Base-by-base conservation (phyloP, 2,797 vertebrate genomes). In the Todus mexicanus region DNA sequence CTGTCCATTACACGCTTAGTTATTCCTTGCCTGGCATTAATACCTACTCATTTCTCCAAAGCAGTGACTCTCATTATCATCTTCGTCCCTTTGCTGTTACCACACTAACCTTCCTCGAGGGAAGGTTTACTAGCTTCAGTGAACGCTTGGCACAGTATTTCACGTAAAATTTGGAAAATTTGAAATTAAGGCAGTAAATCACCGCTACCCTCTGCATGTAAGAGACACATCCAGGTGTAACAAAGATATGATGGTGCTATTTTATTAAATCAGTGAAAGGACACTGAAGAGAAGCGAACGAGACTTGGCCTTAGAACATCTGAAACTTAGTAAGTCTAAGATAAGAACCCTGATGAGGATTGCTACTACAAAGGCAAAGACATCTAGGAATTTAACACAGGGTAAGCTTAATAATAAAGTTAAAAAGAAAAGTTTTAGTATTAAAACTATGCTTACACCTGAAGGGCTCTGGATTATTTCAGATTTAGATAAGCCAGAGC, bases 381-480 rank as follows among this genome's bases (percentile, higher is more conserved):
- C 15, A 40, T 72, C 29, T 73, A 63, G n/a, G 40, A 91, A 81
- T 81, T 81, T 50, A 89, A 54, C 33, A 88, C 15, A 29, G 15
- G 5, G 1, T 51, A 81, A 48, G 10, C 88, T 88, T 74, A 81
- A 43, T 29, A n/a, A n/a, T n/a, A n/a, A n/a, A n/a, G n/a, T n/a
- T n/a, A n/a, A n/a, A n/a, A n/a, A n/a, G n/a, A n/a, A n/a, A n/a
- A n/a, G n/a, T n/a, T n/a, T n/a, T n/a, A n/a, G n/a, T 50, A 91
- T 54, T 84, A 84, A 86, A 92, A 79, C 37, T 73, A 12, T 45
- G 81, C 35, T 66, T 80, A 42, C 22, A 72, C 5, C 15, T 78
- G 10, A 85, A 89, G 26, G 35, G 37, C 37, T 84, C 40, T 86
- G 80, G 33, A 51, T 84, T 90, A 70, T 63, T 89, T 81, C 84